These are phyloP conservation scores for Pachliopta kotzebuea DNA, from an alignment of 2,888 invertebrate genomes.

Conservation along the genomic window DNA sequence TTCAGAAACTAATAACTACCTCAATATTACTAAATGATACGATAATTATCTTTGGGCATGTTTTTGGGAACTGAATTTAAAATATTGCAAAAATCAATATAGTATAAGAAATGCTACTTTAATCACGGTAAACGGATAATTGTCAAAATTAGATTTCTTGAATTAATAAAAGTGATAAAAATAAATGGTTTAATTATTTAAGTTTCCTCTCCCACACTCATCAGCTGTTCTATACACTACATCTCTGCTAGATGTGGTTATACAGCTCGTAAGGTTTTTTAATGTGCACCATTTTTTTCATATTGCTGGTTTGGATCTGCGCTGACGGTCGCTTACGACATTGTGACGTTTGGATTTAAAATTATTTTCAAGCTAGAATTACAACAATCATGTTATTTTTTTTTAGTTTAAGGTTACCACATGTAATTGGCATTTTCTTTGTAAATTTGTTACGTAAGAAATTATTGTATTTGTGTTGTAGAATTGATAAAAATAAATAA, in stretches of 20 bases:
- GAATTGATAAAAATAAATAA: conserved; percentile 26
- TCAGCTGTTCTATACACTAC: background rate
- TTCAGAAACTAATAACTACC: conserved; percentile 80
- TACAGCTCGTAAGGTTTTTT: background rate
- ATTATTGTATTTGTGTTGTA: conserved; percentile 28
- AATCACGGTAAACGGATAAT: conserved; percentile 69
- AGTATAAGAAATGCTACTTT: conserved; percentile 60
- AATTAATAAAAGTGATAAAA: conserved; percentile 75
- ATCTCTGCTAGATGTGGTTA: conserved; percentile 1
- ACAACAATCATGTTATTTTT: conserved; percentile 18
- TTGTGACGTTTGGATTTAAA: conserved; percentile 5
- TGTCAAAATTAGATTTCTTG: conserved; percentile 80
- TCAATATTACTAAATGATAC: conserved; percentile 80
- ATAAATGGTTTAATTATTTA: conserved; percentile 40
- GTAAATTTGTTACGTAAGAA: conserved; percentile 26
- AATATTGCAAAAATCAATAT: conserved; percentile 25
- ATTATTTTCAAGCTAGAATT: conserved; percentile 5
- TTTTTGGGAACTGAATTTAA: conserved; percentile 63
- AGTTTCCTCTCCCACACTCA: conserved; percentile 11
- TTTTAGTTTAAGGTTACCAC: conserved; percentile 22
- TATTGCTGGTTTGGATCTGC: conserved; percentile 5
- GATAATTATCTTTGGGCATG: conserved; percentile 79
- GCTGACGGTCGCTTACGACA: background rate
- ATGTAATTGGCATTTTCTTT: conserved; percentile 25
- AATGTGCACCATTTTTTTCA: conserved; percentile 4